Evolutionary conservation across 1,140 invertebrate genomes (phyloP), one percentile per base, ranked within the genome.

Genomic region (Acyrthosiphon pisum): DNA sequence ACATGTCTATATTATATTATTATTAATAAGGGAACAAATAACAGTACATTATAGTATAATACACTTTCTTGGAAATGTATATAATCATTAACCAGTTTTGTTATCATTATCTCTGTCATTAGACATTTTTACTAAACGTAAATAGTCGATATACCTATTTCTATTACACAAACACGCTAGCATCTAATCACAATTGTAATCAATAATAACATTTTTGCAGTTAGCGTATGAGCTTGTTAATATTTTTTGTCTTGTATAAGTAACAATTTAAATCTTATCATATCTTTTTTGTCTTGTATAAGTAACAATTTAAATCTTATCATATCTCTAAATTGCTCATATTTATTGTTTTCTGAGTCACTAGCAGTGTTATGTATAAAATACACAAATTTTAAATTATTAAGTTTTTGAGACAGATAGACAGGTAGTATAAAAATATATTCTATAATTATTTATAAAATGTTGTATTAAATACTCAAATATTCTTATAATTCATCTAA

Each of bases 51-150:
- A 44, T 8, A 86, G 23, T 46, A 18, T 68, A 68, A 68, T 86
- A 26, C 83, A 46, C 11, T 26, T 18, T 44, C 46, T 44, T 46
- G 4, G 41, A 86, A 86, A 44, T 23, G 6, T 6, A 2, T 20
- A 81, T 35, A 83, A 44, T 1, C 23, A 86, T 30, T 86, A 46
- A 86, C 83, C 83, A 86, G 26, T 44, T 41, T 56, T 41, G 11
- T 9, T 84, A 84, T 86, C 44, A 30, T 86, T 86, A 44, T 84
- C 23, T 44, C 9, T 44, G 37, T 41, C 41, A 44, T 8, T 84
- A n/a, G 11, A 87, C n/a, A 48, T 87, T 84, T 84, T 87, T 87
- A 87, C 46, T 89, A 53, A 23, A 89, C 30, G 56, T 6, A 56
- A 56, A 56, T 26, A 41, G 26, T 53, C 4, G 3, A 6, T 68